Percentiles rank a stretch among this genome's conserved stretches.
phyloP scores from a whole-genome alignment of 2,113 vertebrate genomes.

The Phylloscopus trochiloides region DNA sequence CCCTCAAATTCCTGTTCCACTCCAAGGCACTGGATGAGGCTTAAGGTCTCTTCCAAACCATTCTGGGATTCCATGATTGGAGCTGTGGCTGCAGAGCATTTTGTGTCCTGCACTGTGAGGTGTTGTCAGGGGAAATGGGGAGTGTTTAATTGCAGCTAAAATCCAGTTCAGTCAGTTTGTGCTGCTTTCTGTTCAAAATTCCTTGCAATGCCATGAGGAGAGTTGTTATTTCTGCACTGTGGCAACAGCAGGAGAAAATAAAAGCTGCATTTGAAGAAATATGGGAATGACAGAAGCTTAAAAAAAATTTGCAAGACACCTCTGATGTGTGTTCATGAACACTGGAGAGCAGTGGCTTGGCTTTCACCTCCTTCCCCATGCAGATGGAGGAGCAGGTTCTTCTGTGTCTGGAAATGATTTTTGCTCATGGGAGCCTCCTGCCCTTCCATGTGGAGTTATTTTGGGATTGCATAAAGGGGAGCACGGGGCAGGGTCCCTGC shows the following conservation, averaged over 20 bases:
- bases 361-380: fast-evolving
- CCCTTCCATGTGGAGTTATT: not conserved
- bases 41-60: not conserved
- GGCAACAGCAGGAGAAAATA: not conserved
- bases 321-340: not conserved
- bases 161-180: not conserved
- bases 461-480: not conserved
- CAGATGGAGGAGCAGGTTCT: not conserved
- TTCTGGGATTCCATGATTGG: not conserved
- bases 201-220: not conserved
- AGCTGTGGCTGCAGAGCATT: not conserved
- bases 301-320: not conserved
- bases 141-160: not conserved
- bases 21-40: too few species aligned
- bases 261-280: not conserved
- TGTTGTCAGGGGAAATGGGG: not conserved
- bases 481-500: fast-evolving
- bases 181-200: not conserved
- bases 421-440: not conserved
- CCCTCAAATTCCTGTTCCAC: fast-evolving
- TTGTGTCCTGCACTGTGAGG: not conserved
- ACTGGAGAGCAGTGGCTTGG: not conserved
- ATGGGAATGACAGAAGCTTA: not conserved
- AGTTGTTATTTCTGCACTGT: not conserved
- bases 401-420: too few species aligned